Conservation (phyloP, 30 jellyfish, hydroid and myxozoan species). For the Chrysaora quinquecirrha region DNA sequence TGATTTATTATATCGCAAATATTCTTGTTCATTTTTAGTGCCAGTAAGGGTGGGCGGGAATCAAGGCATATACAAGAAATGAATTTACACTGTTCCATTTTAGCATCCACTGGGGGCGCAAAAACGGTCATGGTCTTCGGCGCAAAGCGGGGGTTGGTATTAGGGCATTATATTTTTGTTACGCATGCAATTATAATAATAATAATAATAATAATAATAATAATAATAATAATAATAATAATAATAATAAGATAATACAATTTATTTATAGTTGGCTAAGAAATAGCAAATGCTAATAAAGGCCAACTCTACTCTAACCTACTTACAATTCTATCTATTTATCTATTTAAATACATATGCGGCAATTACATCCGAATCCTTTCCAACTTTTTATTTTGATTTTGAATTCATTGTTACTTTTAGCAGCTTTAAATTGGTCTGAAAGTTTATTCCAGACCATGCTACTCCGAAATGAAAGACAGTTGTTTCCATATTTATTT, state of each 20-base stretch:
- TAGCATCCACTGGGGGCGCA: no score
- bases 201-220: no score
- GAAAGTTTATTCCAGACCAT: conserved; percentile 54
- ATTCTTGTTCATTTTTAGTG: no score
- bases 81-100: no score
- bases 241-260: not conserved
- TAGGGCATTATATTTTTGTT: no score
- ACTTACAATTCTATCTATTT: not conserved
- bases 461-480: conserved; percentile 34
- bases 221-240: not conserved
- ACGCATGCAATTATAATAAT: no score
- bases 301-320: conserved; percentile 19
- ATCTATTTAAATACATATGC: conserved; percentile 13
- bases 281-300: conserved; percentile 15
- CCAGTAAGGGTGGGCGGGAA: no score
- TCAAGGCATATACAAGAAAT: no score
- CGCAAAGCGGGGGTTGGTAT: no score
- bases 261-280: conserved; percentile 13
- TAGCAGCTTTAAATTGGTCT: conserved; percentile 23
- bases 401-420: conserved; percentile 5
- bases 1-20: no score
- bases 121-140: no score
- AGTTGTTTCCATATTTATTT: conserved; percentile 17
- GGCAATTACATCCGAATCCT: conserved; percentile 53
- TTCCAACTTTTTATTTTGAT: conserved; percentile 48